phyloP scores from a whole-genome alignment of 2,113 vertebrate species.

The Dipodomys ordii region DNA sequence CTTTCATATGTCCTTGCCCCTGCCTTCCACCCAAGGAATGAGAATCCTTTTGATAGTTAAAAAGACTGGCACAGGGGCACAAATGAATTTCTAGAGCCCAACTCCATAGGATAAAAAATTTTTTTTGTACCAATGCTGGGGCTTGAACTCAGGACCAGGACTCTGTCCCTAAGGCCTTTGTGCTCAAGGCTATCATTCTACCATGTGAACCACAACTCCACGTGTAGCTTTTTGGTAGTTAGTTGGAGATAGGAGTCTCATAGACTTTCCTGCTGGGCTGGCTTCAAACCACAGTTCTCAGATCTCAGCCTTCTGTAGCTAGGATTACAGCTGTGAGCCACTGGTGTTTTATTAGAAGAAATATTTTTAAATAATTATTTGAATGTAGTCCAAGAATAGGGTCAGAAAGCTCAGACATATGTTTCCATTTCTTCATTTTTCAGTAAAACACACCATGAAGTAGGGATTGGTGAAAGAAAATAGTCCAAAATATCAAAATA shows the following conservation, averaged over 20 bases:
- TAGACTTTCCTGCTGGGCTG: no score
- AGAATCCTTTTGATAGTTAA: background rate
- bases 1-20: background rate
- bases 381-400: background rate
- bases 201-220: no score
- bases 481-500: background rate
- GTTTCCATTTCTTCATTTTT: conserved; percentile 42
- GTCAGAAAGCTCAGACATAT: background rate
- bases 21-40: background rate
- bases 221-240: no score
- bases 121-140: no score
- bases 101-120: no score
- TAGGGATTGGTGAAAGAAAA: background rate
- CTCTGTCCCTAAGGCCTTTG: no score
- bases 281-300: no score
- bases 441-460: background rate
- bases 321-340: no score
- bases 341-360: background rate
- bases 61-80: background rate
- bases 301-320: no score
- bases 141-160: no score
- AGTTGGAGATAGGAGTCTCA: no score
- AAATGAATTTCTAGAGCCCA: background rate
- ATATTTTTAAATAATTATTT: background rate
- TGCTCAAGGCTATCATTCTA: no score